Evolutionary conservation across 2,113 vertebrate species (phyloP), one percentile per base, ranked within the genome.

Genomic region (Beaufortia kweichowensis): DNA sequence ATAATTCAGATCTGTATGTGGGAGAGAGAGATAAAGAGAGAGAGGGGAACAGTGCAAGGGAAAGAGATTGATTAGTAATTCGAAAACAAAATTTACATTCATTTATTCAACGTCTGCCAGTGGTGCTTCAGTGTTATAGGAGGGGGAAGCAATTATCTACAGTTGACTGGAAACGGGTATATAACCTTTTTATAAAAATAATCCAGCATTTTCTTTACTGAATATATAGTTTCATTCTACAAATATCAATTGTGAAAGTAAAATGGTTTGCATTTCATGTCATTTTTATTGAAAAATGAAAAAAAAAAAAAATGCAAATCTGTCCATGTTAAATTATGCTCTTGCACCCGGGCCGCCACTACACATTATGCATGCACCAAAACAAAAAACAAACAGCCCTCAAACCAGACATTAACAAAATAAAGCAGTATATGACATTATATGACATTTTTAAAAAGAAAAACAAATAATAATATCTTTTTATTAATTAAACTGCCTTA

Each of bases 1-100:
- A 81, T 90, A 93, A 83, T 94, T 94, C 69, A 94, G 87, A 81
- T 94, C 93, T 94, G 46, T 21, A 17, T 50, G 29, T 12, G 28
- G 56, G 31, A 70, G 43, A 63, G 26, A 68, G 46, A 75, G 9
- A 19, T 33, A n/a, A n/a, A n/a, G 48, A 46, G 43, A 46, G 15
- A 17, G 43, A 46, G 33, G 9, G 33, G 9, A 35, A 35, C 33
- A 2, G 3, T 12, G 14, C 14, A 10, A 46, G 14, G 14, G 41
- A 21, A 53, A 21, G 48, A 53, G 6, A 21, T 6, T 46, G 43
- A 46, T 46, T 46, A 46, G 3, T 17, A 4, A 15, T 17, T 46
- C 15, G 14, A 46, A 46, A 15, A 17, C 15, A 17, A 46, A 14
- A 46, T 17, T 15, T 14, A 15, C 43, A 46, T 46, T 46, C 43